Evolutionary conservation across 2,113 vertebrate species (phyloP), one percentile per base, ranked within the genome.

Genomic region (Rafetus swinhoei): DNA sequence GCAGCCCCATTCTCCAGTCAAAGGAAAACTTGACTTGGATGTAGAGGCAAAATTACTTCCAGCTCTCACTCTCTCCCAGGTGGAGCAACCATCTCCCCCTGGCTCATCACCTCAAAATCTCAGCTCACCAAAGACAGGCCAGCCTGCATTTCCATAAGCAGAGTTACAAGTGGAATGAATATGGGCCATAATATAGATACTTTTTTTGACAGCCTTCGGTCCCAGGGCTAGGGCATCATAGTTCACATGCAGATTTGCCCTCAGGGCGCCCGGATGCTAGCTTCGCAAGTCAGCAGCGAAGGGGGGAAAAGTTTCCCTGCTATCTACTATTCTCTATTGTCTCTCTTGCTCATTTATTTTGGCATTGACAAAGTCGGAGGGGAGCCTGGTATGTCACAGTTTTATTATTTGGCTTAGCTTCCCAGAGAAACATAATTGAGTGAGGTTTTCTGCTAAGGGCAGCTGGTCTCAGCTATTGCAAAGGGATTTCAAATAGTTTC

Each of bases 391-490:
- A 10, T 52, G 29, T 80, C 29, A 5, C 29, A 16, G 18, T n/a
- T 54, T 59, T 86, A 29, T 84, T 69, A 19, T 56, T 94, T 94
- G 93, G 82, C 57, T 91, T 29, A 2, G 16, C 62, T 69, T 95
- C 93, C 88, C 88, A 80, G 81, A 93, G 60, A 55, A 91, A 65
- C 29, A 32, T 81, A 16, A 60, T 18, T 57, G 88, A 88, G 65
- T 29, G 74, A 91, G 79, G 72, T 45, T 76, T 81, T 79, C 84
- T 52, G 21, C 55, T 94, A 45, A 79, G 81, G 83, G 86, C 86
- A 76, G 87, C 84, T 92, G 90, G 53, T 81, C 72, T 83, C 54
- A 60, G 81, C 50, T 79, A 55, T n/a, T 89, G n/a, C 79, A 45
- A 56, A 57, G 79, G 62, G 59, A 59, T 86, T 91, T 93, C 55